A percentile compares a stretch with the other conserved stretches of the same genome.
These are phyloP conservation scores for Sinella curviseta DNA, from an alignment of 1,140 invertebrate genomes.

Conservation along the genomic window DNA sequence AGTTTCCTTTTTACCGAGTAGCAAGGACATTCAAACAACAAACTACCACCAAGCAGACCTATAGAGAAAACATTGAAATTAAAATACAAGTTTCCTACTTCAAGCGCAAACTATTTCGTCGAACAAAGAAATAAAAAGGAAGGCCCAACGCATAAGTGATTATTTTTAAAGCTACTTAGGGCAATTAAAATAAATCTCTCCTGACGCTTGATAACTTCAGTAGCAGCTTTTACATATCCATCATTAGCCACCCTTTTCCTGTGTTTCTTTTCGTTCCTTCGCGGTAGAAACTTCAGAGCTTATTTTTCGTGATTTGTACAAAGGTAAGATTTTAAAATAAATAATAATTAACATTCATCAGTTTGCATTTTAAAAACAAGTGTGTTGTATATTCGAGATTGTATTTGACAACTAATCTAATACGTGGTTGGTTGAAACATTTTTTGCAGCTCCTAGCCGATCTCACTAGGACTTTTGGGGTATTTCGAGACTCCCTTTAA, in stretches of 20 bases:
- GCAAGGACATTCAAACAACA: not conserved
- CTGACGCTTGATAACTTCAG: no score
- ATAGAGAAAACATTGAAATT: not conserved
- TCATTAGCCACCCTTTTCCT: no score
- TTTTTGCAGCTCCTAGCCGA: not conserved
- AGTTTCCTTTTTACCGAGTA: slow-evolving; percentile 20
- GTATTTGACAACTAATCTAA: not conserved
- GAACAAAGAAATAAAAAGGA: no score
- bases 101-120: not conserved
- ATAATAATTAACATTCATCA: not conserved
- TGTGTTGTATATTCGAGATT: not conserved
- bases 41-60: not conserved
- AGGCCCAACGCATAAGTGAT: no score
- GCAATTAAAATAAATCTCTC: no score
- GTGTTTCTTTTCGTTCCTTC: no score
- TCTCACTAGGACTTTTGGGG: no score
- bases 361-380: not conserved
- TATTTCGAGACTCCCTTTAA: no score
- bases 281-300: no score
- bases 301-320: no score
- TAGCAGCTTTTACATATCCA: not conserved
- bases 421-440: not conserved
- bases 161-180: no score
- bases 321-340: no score
- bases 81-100: not conserved